Evolutionary conservation across 2,888 invertebrate genomes (phyloP).

Genomic region (Metellina segmentata): DNA sequence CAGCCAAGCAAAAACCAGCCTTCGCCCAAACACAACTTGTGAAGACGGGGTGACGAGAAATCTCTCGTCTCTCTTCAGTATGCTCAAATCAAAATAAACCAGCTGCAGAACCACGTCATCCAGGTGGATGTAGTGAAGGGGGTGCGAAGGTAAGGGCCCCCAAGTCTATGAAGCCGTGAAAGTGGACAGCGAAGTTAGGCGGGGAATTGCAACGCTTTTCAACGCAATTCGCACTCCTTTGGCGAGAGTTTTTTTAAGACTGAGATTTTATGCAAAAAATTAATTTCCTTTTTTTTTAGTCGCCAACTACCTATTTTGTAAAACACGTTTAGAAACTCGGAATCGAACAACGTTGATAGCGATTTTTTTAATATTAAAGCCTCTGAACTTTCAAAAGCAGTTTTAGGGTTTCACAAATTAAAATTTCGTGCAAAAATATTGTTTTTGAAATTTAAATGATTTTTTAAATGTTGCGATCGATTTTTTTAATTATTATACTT

Average conservation of each 20-base stretch:
- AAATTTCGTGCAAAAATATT: too few species aligned
- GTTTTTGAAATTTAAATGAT: too few species aligned
- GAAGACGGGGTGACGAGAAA: not conserved
- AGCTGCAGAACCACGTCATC: constrained; percentile 35
- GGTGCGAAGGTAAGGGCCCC: constrained; percentile 1
- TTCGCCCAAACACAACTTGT: not conserved
- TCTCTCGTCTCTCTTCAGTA: not conserved
- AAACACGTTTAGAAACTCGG: not conserved
- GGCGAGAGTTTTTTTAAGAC: not conserved
- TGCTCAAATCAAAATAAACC: constrained; percentile 32
- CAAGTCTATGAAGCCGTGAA: not conserved
- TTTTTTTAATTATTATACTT: too few species aligned
- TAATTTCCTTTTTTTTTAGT: not conserved
- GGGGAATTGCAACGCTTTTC: not conserved
- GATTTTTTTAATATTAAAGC: not conserved
- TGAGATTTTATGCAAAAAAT: not conserved
- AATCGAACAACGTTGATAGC: not conserved
- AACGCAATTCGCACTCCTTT: not conserved
- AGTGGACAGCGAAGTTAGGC: not conserved
- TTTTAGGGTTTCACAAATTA: too few species aligned
- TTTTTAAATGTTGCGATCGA: too few species aligned
- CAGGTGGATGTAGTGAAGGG: constrained; percentile 46
- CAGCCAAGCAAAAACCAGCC: not conserved
- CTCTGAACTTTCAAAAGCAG: too few species aligned
- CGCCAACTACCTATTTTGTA: not conserved